Percentiles rank a stretch among this genome's conserved stretches.
phyloP scores from a whole-genome alignment of 2,113 vertebrate species.

The Hirundichthys speculiger region DNA sequence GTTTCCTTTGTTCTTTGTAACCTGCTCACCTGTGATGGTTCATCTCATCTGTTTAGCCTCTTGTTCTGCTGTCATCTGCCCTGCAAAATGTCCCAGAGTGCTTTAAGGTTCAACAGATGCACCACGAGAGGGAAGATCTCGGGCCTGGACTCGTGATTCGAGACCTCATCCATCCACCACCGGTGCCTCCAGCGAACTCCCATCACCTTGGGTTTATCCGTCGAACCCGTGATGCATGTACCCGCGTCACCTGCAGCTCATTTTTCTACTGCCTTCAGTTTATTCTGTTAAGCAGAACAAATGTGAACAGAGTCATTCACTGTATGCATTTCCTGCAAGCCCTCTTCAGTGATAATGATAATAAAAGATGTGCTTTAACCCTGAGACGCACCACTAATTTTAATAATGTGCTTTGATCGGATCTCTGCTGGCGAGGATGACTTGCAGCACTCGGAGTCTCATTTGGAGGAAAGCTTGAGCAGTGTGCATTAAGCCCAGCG shows the following conservation, averaged over 20 bases:
- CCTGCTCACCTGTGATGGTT: slow-evolving; percentile 12
- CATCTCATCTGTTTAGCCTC: neutral
- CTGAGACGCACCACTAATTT: slow-evolving; percentile 30
- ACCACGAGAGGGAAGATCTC: slow-evolving; percentile 6
- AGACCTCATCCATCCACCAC: neutral
- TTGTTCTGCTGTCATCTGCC: neutral
- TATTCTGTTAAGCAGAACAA: slow-evolving; percentile 2
- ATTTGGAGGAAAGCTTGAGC: slow-evolving; percentile 43
- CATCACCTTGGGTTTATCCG: neutral
- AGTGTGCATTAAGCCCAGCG: slow-evolving; percentile 19
- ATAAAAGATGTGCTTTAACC: slow-evolving; percentile 26
- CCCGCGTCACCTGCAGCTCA: slow-evolving; percentile 2
- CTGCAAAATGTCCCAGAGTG: slow-evolving; percentile 2
- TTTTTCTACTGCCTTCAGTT: slow-evolving; percentile 3
- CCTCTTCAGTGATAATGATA: slow-evolving; percentile 18
- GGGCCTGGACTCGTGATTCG: neutral
- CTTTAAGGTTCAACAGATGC: slow-evolving; percentile 33
- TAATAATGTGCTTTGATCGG: slow-evolving; percentile 59
- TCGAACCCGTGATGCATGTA: slow-evolving; percentile 5
- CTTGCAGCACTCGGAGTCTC: slow-evolving; percentile 44
- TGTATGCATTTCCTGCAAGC: slow-evolving; percentile 22
- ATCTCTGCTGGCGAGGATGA: slow-evolving; percentile 18
- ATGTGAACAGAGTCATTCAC: neutral
- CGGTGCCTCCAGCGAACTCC: slow-evolving; percentile 11
- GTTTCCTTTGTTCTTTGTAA: slow-evolving; percentile 32